Evolutionary conservation across 2,888 invertebrate species (phyloP).

Genomic region (Meliscaeva auricollis): DNA sequence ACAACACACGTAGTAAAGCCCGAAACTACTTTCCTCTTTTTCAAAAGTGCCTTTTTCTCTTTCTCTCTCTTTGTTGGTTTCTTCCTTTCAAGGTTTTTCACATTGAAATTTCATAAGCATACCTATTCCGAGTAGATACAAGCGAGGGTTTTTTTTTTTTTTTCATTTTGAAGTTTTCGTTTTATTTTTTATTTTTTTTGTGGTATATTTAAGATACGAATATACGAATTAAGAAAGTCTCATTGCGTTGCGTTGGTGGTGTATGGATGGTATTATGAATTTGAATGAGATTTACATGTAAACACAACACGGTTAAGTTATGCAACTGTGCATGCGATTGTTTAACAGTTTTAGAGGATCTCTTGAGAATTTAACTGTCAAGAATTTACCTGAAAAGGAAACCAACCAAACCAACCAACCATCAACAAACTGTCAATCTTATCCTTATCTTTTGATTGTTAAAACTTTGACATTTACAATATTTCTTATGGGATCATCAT

Average conservation of each 20-base stretch:
- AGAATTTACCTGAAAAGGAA: background rate
- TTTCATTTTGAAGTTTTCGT: slow-evolving; percentile 37
- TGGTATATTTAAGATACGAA: slow-evolving; percentile 12
- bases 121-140: background rate
- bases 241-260: slow-evolving; percentile 47
- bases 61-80: slow-evolving; percentile 20
- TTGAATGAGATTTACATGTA: slow-evolving; percentile 40
- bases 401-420: no score
- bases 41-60: slow-evolving; percentile 46
- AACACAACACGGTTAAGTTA: slow-evolving; percentile 3
- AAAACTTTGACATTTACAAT: slow-evolving; percentile 3
- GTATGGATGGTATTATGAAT: slow-evolving; percentile 34
- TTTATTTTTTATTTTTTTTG: background rate
- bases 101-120: slow-evolving; percentile 72
- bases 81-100: slow-evolving; percentile 61
- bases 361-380: slow-evolving; percentile 13
- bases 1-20: slow-evolving; percentile 65
- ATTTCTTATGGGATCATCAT: background rate
- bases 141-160: slow-evolving; percentile 26
- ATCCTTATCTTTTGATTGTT: background rate
- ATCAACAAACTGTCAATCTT: slow-evolving; percentile 5
- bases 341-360: slow-evolving; percentile 18
- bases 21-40: slow-evolving; percentile 62
- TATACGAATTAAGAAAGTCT: slow-evolving; percentile 65
- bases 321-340: slow-evolving; percentile 18